Percentiles rank a stretch among this genome's conserved stretches.
phyloP scores from a whole-genome alignment of 2,888 invertebrate species.

The Mayetiola destructor region DNA sequence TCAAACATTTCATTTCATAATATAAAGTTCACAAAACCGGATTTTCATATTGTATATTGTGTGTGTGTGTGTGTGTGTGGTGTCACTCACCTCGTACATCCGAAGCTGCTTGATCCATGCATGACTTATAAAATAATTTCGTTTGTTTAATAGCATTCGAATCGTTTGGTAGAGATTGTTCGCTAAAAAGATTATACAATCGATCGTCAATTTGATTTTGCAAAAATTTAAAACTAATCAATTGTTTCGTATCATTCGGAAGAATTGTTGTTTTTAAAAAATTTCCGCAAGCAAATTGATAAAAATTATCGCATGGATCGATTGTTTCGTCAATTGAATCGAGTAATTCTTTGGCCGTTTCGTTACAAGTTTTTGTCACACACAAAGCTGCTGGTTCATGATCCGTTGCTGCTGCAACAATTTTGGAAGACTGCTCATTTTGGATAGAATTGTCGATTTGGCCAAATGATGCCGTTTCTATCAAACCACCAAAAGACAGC shows the following conservation, averaged over 20 bases:
- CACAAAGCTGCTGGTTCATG: too few relatives aligned
- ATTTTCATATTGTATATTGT: too few relatives aligned
- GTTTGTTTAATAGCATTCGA: constrained; percentile 20
- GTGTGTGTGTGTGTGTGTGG: too few relatives aligned
- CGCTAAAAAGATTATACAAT: constrained; percentile 26
- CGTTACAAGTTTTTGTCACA: constrained; percentile 2
- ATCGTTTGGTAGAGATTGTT: constrained; percentile 20
- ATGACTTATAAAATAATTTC: constrained; percentile 23
- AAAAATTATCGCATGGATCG: constrained; percentile 66
- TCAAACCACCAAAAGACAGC: too few relatives aligned
- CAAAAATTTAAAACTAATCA: constrained; percentile 19
- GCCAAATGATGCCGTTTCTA: too few relatives aligned
- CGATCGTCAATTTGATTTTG: constrained; percentile 21
- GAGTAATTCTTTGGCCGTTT: not conserved
- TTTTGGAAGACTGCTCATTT: too few relatives aligned
- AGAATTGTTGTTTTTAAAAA: constrained; percentile 46
- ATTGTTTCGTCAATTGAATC: constrained; percentile 29
- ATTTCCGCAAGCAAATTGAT: constrained; percentile 50
- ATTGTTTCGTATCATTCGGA: constrained; percentile 40
- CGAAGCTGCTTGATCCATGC: constrained; percentile 20
- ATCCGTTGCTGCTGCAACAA: too few relatives aligned
- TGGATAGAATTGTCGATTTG: too few relatives aligned
- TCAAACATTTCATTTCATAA: too few relatives aligned
- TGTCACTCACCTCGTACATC: constrained; percentile 38
- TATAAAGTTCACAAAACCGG: too few relatives aligned